Evolutionary conservation across 2,888 invertebrate species (phyloP), one percentile per base, ranked within the genome.

Genomic region (Rhingia campestris): DNA sequence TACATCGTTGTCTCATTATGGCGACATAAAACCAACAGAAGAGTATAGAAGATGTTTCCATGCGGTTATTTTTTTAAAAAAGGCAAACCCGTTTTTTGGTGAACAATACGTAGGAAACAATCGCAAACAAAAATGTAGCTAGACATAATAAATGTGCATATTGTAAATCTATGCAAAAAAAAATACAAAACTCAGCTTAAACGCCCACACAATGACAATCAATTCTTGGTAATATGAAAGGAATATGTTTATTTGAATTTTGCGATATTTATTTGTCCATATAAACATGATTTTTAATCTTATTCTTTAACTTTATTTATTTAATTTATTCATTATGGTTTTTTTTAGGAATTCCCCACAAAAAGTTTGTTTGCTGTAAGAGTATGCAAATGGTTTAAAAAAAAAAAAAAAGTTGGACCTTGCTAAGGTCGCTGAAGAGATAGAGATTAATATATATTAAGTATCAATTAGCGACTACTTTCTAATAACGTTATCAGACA

Each of bases 11-110:
- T 64, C n/a, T 64, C n/a, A n/a, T n/a, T 43, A 32, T 30, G 22
- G 30, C 37, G 54, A 51, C 72, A 58, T 73, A 35, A 45, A 79
- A 79, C 66, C 77, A 73, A 66, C 59, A 14, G 14, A 33, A 53
- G 43, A 66, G 22, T 37, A 59, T 49, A 12, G 5, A 4, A 12
- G 5, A 4, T 45, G 30, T 32, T 66, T 64, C 32, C n/a, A 45
- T 39, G 54, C 7, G 22, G 22, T 6, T 22, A 22, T 22, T 22
- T 54, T 47, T 0, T 4, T 4, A 14, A 43, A 35, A 54, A 63
- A 45, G 35, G 51, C 22, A 77, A 73, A 73, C 53, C 37, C 14
- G 75, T 67, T 75, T 51, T 5, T 7, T 67, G 63, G 12, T 37
- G 54, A 35, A 67, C 30, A 32, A 41, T 32, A 9, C 10, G 32